Base-by-base conservation (phyloP, 2,888 invertebrate species). In the Yponomeuta malinellus region DNA sequence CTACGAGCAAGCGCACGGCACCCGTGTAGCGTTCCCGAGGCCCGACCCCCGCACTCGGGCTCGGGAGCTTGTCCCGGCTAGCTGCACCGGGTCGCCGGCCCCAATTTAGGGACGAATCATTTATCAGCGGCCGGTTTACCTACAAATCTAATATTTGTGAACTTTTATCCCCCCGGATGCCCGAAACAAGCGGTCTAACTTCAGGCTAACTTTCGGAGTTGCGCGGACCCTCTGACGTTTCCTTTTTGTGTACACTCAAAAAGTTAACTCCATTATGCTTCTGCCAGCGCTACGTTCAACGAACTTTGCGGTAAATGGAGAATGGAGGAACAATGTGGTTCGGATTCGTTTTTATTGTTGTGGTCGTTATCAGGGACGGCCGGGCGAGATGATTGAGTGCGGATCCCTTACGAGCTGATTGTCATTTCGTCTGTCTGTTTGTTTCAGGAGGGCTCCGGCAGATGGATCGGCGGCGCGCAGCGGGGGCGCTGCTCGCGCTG, bases 401-500 rank as follows among this genome's bases (percentile, higher is more conserved):
- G 8, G 43, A 43, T 43, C 43, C 8, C 43, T 43, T 43, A 29
- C 23, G 12, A 52, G 43, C 43, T 43, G 31, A 52, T 10, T 29
- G 68, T 68, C 15, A 48, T 65, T 15, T 65, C 5, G 31, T 29
- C 23, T 48, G 70, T 48, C 64, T 71, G 68, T 43, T 10, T 72
- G 65, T 81, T 90, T 52, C 88, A 91, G 90, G 87, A 81, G 84
- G 88, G 82, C 81, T 85, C 83, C 81, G 85, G 87, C 89, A 89
- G 89, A 92, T 92, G 92, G 92, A 90, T 86, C 86, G 88, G 87
- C 83, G 89, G 90, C 90, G 92, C 89, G 88, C 86, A 81, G 88
- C 92, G 88, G 89, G 89, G 81, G 89, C 89, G 89, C 92, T 92
- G 85, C 85, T 91, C 76, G 91, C 90, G 89, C 87, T 93, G 79